Conservation (phyloP, 2,888 invertebrate species). For the Nymphalis urticae region DNA sequence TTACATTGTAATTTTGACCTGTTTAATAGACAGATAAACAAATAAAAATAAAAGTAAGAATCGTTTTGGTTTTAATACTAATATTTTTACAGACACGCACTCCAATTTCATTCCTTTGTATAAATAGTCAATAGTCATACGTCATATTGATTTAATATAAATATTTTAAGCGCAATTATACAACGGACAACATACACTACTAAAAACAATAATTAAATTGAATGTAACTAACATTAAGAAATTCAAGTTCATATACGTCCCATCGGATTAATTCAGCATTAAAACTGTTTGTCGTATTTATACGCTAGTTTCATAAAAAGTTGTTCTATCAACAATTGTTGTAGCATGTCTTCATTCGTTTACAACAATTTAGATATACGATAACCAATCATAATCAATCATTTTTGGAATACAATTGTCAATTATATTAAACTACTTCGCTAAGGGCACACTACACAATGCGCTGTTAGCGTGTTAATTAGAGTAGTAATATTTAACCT, state of each 20-base stretch:
- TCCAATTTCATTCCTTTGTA: no score
- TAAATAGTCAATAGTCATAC: no score
- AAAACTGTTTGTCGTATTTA: constrained; percentile 9
- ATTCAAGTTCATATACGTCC: neutral
- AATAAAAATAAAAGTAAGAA: no score
- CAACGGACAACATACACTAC: neutral
- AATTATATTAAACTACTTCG: constrained; percentile 29
- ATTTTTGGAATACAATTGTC: constrained; percentile 35
- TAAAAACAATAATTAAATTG: neutral
- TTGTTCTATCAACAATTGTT: constrained; percentile 12
- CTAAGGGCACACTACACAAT: constrained; percentile 24
- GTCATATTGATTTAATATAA: no score
- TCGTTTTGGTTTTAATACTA: no score
- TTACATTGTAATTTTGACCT: no score
- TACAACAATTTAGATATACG: constrained; percentile 31
- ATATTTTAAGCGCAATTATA: neutral
- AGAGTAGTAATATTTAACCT: neutral
- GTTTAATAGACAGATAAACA: no score
- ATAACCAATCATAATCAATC: constrained; percentile 27
- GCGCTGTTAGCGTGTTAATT: constrained; percentile 21
- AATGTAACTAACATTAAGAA: neutral
- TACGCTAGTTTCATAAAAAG: constrained; percentile 23
- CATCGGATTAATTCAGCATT: neutral
- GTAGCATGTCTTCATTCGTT: constrained; percentile 31
- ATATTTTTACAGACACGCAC: no score